Evolutionary conservation across 2,888 invertebrate species (phyloP).

Genomic region (Hirtodrosophila duncani): DNA sequence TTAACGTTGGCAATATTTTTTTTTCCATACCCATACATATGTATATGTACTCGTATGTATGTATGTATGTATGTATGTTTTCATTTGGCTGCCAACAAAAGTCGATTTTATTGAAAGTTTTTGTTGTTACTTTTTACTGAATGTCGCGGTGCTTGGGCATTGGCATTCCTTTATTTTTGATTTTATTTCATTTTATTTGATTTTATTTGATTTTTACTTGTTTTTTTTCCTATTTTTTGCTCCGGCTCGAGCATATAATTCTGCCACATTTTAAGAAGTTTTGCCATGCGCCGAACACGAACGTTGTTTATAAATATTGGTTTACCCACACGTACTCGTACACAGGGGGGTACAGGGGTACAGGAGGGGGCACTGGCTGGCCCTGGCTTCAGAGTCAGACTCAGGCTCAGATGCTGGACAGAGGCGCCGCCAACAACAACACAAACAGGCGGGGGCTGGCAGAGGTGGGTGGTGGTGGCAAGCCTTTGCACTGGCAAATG

Average conservation of each 20-base stretch:
- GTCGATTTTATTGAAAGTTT: slow-evolving; percentile 55
- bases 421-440: too few relatives aligned
- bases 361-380: slow-evolving; percentile 24
- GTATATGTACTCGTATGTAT: slow-evolving; percentile 14
- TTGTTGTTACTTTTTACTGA: slow-evolving; percentile 24
- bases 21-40: slow-evolving; percentile 11
- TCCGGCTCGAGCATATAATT: slow-evolving; percentile 10
- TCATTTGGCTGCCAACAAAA: slow-evolving; percentile 64
- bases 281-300: slow-evolving; percentile 53
- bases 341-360: not conserved
- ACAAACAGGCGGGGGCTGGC: too few relatives aligned
- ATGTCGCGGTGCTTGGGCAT: not conserved
- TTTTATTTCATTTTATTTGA: slow-evolving; percentile 28
- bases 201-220: slow-evolving; percentile 60
- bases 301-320: slow-evolving; percentile 69
- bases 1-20: slow-evolving; percentile 45
- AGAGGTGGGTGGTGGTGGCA: too few relatives aligned
- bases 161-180: slow-evolving; percentile 8
- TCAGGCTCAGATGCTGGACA: slow-evolving; percentile 32
- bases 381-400: slow-evolving; percentile 9
- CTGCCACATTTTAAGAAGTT: slow-evolving; percentile 61
- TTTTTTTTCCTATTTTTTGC: slow-evolving; percentile 59
- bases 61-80: slow-evolving; percentile 34
- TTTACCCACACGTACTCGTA: slow-evolving; percentile 32
- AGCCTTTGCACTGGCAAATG: slow-evolving; percentile 51